Evolutionary conservation across 2,888 invertebrate species (phyloP).

Genomic region (Andrena hattorfiana): DNA sequence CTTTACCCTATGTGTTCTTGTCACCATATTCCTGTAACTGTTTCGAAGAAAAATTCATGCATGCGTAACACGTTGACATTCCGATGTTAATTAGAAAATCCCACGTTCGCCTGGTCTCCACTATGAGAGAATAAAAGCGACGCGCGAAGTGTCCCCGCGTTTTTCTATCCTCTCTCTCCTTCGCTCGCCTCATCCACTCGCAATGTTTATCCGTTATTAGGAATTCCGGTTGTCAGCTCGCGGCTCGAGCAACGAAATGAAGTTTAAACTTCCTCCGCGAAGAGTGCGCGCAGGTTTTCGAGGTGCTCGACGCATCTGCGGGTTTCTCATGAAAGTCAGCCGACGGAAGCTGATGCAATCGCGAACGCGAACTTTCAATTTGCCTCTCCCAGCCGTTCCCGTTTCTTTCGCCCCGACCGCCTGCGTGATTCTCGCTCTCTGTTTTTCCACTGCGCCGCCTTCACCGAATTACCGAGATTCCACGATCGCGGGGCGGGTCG

Average conservation of each 20-base stretch:
- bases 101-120: too few relatives aligned
- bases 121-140: too few relatives aligned
- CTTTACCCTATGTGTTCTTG: too few relatives aligned
- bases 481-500: not conserved
- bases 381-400: slow-evolving; percentile 47
- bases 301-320: slow-evolving; percentile 44
- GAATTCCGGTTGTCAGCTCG: slow-evolving; percentile 1
- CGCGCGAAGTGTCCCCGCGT: too few relatives aligned
- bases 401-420: not conserved
- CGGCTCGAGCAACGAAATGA: slow-evolving; percentile 26
- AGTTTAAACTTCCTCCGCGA: slow-evolving; percentile 11
- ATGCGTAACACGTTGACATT: too few relatives aligned
- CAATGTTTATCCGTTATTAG: slow-evolving; percentile 4
- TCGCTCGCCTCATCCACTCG: not conserved
- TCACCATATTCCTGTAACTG: too few relatives aligned
- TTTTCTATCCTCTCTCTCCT: not conserved
- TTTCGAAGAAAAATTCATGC: too few relatives aligned
- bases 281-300: slow-evolving; percentile 4
- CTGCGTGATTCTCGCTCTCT: slow-evolving; percentile 5
- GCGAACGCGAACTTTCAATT: slow-evolving; percentile 78
- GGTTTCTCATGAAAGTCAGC: slow-evolving; percentile 67
- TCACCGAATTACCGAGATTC: slow-evolving; percentile 41
- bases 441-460: slow-evolving; percentile 7
- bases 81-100: too few relatives aligned
- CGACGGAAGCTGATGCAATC: slow-evolving; percentile 56